Evolutionary conservation across 2,797 vertebrate species (phyloP), one percentile per base, ranked within the genome.

Genomic region (Muscicapa striata): DNA sequence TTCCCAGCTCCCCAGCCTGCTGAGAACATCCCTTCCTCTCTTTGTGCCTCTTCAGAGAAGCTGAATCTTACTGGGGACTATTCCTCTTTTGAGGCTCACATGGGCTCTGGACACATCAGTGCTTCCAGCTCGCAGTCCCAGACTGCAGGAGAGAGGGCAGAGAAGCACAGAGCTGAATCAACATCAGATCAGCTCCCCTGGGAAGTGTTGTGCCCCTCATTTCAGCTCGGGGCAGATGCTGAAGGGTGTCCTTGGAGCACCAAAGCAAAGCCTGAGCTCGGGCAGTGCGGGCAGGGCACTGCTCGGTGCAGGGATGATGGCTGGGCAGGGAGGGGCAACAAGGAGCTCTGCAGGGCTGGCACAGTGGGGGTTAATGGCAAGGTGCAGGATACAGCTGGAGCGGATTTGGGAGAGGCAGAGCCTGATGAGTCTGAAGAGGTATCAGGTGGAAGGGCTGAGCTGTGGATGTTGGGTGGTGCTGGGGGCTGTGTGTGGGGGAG

Each of bases 251-350:
- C 40, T 63, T 1, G 8, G 23, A 55, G 21, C 51, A 72, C 5
- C 27, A n/a, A n/a, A 69, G 41, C 69, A 66, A 69, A 75, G 15
- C 48, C 14, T 1, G 7, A 72, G 26, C 63, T 69, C 0, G 0
- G 14, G 61, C 43, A 80, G 6, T 1, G 8, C 0, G 0, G 10
- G 27, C 13, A n/a, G 40, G 17, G n/a, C 24, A 15, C 18, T 1
- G 1, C 16, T 10, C 0, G 0, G 14, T 2, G 4, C 41, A 26
- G 43, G 36, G 15, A 11, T 48, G 34, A 3, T 30, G 46, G 9
- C 18, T 45, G 46, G 40, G 45, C 26, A 62, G 51, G 24, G 40
- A 85, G 36, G 19, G 48, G 7, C 18, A 36, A 7, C 4, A 30
- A 6, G 32, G 43, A 91, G 18, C 49, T 89, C 48, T 23, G 43